phyloP scores from a whole-genome alignment of 2,113 vertebrate species.

The Megatriorchis doriae region DNA sequence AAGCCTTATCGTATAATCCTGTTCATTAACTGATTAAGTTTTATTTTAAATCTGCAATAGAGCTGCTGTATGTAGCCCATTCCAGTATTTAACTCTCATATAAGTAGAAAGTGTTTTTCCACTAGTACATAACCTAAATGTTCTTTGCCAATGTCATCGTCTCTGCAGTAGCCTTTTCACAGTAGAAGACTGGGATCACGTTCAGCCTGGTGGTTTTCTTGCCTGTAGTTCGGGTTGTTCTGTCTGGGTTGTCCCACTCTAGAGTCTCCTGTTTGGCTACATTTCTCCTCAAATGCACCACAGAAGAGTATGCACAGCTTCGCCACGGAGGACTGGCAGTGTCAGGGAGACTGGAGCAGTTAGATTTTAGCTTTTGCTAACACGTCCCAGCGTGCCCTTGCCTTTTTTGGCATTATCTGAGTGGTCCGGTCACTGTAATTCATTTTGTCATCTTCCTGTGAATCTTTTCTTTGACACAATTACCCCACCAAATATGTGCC shows the following conservation, averaged over 20 bases:
- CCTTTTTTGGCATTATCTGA: neutral
- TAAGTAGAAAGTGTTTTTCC: neutral
- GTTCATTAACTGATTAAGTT: neutral
- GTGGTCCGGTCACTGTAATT: neutral
- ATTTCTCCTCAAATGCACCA: neutral
- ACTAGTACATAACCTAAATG: neutral
- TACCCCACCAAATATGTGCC: neutral
- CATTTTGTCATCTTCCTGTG: neutral
- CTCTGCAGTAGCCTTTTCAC: neutral
- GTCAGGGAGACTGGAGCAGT: neutral
- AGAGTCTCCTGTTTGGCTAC: neutral
- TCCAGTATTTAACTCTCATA: neutral
- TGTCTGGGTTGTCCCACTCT: neutral
- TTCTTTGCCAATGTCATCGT: neutral
- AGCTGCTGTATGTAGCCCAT: neutral
- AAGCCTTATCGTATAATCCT: neutral
- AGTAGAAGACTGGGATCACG: neutral
- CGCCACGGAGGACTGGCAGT: neutral
- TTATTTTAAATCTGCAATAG: neutral
- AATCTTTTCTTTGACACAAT: neutral
- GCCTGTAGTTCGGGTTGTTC: neutral
- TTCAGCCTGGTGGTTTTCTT: neutral
- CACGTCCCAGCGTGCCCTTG: fast-evolving
- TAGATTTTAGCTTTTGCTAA: neutral
- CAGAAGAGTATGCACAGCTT: neutral